These are phyloP conservation scores for Lipotes vexillifer DNA, from an alignment of 2,113 vertebrate species.

Conservation along the genomic window DNA sequence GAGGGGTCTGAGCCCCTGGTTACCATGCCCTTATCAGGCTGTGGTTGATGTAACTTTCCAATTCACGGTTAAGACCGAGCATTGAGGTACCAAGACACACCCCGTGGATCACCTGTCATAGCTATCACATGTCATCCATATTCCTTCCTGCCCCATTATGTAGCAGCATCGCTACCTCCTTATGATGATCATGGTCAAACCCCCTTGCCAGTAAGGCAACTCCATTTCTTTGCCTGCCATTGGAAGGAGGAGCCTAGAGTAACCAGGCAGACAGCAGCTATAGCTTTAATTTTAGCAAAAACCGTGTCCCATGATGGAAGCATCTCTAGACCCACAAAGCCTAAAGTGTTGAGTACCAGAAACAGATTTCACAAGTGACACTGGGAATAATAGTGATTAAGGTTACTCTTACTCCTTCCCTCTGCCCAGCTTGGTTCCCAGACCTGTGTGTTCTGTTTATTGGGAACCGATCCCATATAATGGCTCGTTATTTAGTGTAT, in stretches of 20 bases:
- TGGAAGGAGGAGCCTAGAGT: not conserved
- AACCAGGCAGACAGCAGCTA: not conserved
- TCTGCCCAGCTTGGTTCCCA: not conserved
- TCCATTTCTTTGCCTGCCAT: not conserved
- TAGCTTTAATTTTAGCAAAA: conserved; percentile 23
- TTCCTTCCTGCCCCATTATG: not conserved
- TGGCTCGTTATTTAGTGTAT: not conserved
- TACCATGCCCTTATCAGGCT: not conserved
- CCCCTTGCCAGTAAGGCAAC: not conserved
- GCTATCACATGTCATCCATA: not conserved
- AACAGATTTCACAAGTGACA: not conserved
- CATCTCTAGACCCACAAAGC: not conserved
- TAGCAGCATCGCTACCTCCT: not conserved
- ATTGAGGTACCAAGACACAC: not conserved
- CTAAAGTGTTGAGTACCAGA: not conserved
- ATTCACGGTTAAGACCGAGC: not conserved
- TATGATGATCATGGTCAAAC: not conserved
- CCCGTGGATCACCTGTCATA: not conserved
- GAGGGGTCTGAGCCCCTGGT: not conserved
- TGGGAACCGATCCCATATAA: not conserved
- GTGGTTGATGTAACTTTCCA: not conserved
- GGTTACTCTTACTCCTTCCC: not conserved
- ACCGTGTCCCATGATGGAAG: not conserved
- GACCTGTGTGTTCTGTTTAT: not conserved
- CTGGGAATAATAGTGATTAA: not conserved